Percentiles rank a stretch among this genome's conserved stretches.
Evolutionary conservation across 2,797 vertebrate genomes (phyloP).

Genomic region (Sebastes cheni): DNA sequence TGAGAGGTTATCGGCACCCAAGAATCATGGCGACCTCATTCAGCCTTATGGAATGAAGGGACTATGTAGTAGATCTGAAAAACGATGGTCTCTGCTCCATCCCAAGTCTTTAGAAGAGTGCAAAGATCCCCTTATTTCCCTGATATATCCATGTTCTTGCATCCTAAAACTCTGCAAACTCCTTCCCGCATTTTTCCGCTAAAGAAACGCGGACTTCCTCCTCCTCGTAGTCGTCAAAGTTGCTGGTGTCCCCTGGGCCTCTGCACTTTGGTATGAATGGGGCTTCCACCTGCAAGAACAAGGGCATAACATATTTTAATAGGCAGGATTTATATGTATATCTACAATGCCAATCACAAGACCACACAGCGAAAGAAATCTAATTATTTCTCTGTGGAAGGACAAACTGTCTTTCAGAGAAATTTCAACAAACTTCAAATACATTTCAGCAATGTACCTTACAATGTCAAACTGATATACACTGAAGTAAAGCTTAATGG

Average conservation of each 20-base stretch:
- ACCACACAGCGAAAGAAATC: not conserved
- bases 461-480: not conserved
- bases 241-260: slow-evolving; percentile 99
- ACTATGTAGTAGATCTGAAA: slow-evolving; percentile 89
- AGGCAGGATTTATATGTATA: not conserved
- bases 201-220: slow-evolving; percentile 98
- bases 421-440: not conserved
- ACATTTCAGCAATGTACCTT: not conserved
- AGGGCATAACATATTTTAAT: not conserved
- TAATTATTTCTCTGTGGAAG: not conserved
- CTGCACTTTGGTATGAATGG: slow-evolving; percentile 99
- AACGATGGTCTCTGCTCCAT: slow-evolving; percentile 93
- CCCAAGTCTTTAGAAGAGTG: slow-evolving; percentile 94
- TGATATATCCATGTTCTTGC: slow-evolving; percentile 86
- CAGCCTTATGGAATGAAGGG: slow-evolving; percentile 95
- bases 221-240: slow-evolving; percentile 99
- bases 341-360: not conserved
- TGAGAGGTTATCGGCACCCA: slow-evolving; percentile 90
- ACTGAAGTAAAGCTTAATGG: not conserved
- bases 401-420: not conserved
- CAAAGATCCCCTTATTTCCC: slow-evolving; percentile 93
- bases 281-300: slow-evolving; percentile 90
- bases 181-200: slow-evolving; percentile 97
- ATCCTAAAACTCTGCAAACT: slow-evolving; percentile 98
- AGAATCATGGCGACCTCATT: slow-evolving; percentile 91